Base-by-base conservation (phyloP, 2,888 invertebrate genomes). In the Drosophila crucigera region DNA sequence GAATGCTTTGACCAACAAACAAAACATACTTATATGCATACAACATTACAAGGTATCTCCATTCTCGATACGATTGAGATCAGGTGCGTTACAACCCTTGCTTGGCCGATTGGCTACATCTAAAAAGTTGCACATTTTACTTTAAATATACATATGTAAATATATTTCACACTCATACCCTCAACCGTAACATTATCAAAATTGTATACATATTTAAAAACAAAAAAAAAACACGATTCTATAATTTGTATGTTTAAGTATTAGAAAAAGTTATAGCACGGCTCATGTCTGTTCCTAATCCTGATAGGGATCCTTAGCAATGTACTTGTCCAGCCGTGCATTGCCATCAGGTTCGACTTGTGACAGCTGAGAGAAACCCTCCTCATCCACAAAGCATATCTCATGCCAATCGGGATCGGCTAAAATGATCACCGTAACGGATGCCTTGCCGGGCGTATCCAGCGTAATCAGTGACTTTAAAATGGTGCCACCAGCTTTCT, bases 301-400 rank as follows among this genome's bases (percentile, higher is more conserved):
- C 74, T 94, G 93, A 73, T 92, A 93, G 76, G 94, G 94, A 91
- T 94, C 94, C 67, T 93, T 93, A 28, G n/a, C 37, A 56, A 98
- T 97, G 84, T 95, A 97, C 92, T 96, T 95, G 83, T 97, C 95
- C 33, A 99, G 94, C 50, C 96, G 95, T n/a, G 95, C 94, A 81
- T 98, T 97, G 56, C 97, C 97, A 63, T 96, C 95, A 0, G 97
- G 96, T 92, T 99, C 99, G 4, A 97, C 95, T 84, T 96, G 95
- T 0, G 99, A 98, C 47, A 99, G 94, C 89, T 98, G 95, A 9
- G 96, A 94, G 94, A 98, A 99, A 43, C 97, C 98, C 94, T 99
- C 98, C 88, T 99, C 98, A 76, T 99, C 99, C 7, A 99, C 99
- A 93, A 99, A 99, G 94, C 99, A 99, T 78, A 99, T 99, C 94